Percentiles rank a stretch among this genome's conserved stretches.
These are phyloP conservation scores for Drosophila funebris DNA, from an alignment of 1,140 invertebrate genomes.

Conservation along the genomic window DNA sequence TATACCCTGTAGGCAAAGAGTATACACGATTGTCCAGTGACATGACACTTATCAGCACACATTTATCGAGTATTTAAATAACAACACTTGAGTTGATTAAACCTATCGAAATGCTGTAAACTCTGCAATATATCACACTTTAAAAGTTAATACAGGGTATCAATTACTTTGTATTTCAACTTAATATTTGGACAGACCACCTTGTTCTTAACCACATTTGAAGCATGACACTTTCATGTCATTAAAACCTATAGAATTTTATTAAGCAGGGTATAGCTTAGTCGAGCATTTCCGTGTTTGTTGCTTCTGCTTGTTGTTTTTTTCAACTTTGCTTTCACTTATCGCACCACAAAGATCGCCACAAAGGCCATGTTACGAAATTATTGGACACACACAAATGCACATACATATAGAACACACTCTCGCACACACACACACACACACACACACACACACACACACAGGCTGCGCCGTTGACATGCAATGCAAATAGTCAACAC, in stretches of 20 bases:
- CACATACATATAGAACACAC: conserved; percentile 22
- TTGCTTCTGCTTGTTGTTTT: background rate
- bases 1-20: conserved; percentile 15
- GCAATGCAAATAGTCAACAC: conserved; percentile 80
- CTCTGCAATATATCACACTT: no score
- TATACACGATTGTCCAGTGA: background rate
- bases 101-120: no score
- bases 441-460: conserved; percentile 3
- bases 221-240: no score
- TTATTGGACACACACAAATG: conserved; percentile 66
- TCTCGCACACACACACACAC: conserved; percentile 2
- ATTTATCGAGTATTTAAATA: no score
- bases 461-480: conserved; percentile 47
- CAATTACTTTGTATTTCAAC: no score
- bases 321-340: conserved; percentile 42
- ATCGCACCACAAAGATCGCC: conserved; percentile 74
- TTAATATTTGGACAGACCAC: no score
- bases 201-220: no score
- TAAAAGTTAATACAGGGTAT: no score
- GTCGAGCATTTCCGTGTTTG: background rate
- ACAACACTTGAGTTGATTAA: no score
- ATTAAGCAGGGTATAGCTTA: background rate
- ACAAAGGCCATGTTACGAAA: conserved; percentile 82
- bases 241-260: no score
- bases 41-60: no score